A percentile compares a stretch with the other conserved stretches of the same genome.
Evolutionary conservation across 2,888 invertebrate genomes (phyloP).

Genomic region (Conistra vaccinii): DNA sequence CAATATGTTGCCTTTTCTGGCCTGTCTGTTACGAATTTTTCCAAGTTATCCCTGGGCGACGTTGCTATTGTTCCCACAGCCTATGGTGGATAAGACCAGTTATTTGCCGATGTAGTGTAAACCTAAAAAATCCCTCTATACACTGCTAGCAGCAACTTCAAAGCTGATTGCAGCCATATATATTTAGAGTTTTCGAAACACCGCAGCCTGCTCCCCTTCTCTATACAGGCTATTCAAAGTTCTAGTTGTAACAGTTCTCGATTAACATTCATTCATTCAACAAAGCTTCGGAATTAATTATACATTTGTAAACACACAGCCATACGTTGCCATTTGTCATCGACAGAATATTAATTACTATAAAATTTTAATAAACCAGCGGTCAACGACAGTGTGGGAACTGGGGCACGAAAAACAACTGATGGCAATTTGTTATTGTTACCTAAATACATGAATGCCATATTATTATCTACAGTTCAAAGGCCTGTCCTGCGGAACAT

Average conservation of each 20-base stretch:
- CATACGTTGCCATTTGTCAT: conserved; percentile 44
- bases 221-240: neutral
- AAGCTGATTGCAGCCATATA: neutral
- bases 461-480: conserved; percentile 5
- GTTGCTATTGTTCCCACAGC: neutral
- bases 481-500: neutral
- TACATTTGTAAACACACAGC: conserved; percentile 32
- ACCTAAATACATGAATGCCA: conserved; percentile 11
- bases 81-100: neutral
- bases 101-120: neutral
- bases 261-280: conserved; percentile 16
- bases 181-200: neutral
- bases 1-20: neutral
- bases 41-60: neutral
- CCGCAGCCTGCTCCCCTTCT: neutral
- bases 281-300: conserved; percentile 13
- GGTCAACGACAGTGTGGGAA: conserved; percentile 48
- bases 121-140: neutral
- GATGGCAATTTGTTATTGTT: conserved; percentile 38
- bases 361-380: conserved; percentile 20
- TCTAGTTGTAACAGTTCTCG: neutral
- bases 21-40: neutral
- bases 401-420: conserved; percentile 33
- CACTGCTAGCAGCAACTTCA: neutral
- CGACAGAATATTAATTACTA: conserved; percentile 50